Evolutionary conservation across 2,888 invertebrate species (phyloP).

Genomic region (Zhengitettix transpicula): DNA sequence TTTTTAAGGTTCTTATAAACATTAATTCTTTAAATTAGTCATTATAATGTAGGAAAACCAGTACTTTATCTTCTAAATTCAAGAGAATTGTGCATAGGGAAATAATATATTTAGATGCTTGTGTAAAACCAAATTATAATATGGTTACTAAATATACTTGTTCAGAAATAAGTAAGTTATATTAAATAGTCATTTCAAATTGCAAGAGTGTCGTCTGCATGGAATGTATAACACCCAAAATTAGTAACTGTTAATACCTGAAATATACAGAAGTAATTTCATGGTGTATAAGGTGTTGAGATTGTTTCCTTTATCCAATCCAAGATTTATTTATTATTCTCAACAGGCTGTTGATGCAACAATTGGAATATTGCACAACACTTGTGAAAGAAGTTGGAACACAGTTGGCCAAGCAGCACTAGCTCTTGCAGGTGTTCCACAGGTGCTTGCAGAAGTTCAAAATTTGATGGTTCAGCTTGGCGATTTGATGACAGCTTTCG

Average conservation of each 20-base stretch:
- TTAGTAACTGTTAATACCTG: too few species aligned
- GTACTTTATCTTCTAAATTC: too few species aligned
- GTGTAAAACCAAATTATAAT: too few species aligned
- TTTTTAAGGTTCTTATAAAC: too few species aligned
- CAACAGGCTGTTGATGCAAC: constrained; percentile 23
- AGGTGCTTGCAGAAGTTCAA: constrained; percentile 28
- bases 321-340: constrained; percentile 1
- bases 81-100: too few species aligned
- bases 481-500: constrained; percentile 37
- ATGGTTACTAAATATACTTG: background rate
- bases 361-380: constrained; percentile 29
- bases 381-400: constrained; percentile 27
- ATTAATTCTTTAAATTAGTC: too few species aligned
- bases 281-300: background rate
- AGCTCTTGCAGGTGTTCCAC: constrained; percentile 28
- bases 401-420: constrained; percentile 24
- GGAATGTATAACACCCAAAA: too few species aligned
- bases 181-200: too few species aligned
- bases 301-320: background rate
- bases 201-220: too few species aligned
- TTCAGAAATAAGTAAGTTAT: background rate
- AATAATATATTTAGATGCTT: too few species aligned
- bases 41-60: too few species aligned
- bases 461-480: constrained; percentile 30
- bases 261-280: background rate